phyloP scores from a whole-genome alignment of 2,888 invertebrate genomes.

The Acleris emargana region DNA sequence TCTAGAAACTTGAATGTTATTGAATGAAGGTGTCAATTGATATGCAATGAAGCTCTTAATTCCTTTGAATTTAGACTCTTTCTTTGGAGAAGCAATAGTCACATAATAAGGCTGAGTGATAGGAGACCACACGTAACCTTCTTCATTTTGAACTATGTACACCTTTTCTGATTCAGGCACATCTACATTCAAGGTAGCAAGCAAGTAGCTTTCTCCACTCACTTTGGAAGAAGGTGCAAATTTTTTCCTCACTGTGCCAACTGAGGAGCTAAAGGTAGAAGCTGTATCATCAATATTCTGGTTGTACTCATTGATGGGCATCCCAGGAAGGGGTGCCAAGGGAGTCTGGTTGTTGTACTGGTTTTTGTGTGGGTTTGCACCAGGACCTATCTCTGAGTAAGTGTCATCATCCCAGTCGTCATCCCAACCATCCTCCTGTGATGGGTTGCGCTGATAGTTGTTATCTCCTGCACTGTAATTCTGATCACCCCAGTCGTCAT shows the following conservation, averaged over 20 bases:
- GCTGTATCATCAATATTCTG: slow-evolving; percentile 78
- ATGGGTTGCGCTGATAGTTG: slow-evolving; percentile 74
- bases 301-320: slow-evolving; percentile 79
- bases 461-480: slow-evolving; percentile 74
- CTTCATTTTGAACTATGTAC: slow-evolving; percentile 88
- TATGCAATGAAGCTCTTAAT: slow-evolving; percentile 99
- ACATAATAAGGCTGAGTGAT: slow-evolving; percentile 91
- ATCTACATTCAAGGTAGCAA: slow-evolving; percentile 88
- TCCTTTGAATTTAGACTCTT: slow-evolving; percentile 98
- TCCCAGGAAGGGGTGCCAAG: slow-evolving; percentile 74
- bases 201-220: slow-evolving; percentile 94
- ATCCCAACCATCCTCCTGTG: slow-evolving; percentile 89
- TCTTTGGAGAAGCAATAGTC: slow-evolving; percentile 96
- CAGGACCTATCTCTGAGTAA: slow-evolving; percentile 90
- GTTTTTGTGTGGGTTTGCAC: slow-evolving; percentile 64
- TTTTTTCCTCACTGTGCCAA: slow-evolving; percentile 88
- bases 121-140: slow-evolving; percentile 90
- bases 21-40: slow-evolving; percentile 97
- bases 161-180: slow-evolving; percentile 89
- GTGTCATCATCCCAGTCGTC: slow-evolving; percentile 94
- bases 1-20: slow-evolving; percentile 95
- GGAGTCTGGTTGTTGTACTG: slow-evolving; percentile 69
- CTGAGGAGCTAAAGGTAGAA: slow-evolving; percentile 82
- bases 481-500: slow-evolving; percentile 85
- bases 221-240: slow-evolving; percentile 96